Base-by-base conservation (phyloP, 1,140 invertebrate species). In the Drosophila pachea region DNA sequence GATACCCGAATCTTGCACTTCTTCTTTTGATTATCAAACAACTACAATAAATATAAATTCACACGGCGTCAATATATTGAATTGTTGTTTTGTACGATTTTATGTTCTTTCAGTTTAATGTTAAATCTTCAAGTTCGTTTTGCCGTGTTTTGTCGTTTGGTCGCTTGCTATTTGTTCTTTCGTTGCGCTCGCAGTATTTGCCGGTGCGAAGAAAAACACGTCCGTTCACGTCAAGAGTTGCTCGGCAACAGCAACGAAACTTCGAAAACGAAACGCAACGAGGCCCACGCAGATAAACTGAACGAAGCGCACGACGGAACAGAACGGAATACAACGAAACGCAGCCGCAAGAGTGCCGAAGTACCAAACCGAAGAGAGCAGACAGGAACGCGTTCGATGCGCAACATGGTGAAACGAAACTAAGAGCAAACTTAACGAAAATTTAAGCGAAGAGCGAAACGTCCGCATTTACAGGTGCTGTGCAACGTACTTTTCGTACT, bases 141-240 rank as follows among this genome's bases (percentile, higher is more conserved):
- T 55, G 14, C 32, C 36, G 68, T 56, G 63, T 72, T 68, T 60
- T 52, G 53, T 59, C 56, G 14, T 65, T 38, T n/a, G n/a, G 11
- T 40, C 47, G 61, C 32, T n/a, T n/a, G n/a, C 32, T 43, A 47
- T 61, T 29, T 64, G 8, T 58, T 45, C 43, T 35, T 47, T 52
- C 52, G 60, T 42, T 69, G 38, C 32, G 35, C 8, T 54, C 47
- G 54, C 53, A 58, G 43, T 50, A 8, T 47, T 58, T 54, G 45
- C 53, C 62, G 62, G 48, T 47, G 54, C 68, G 54, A 31, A 33
- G 9, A 54, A 29, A 47, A 8, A 59, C 62, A 70, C 68, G 68
- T 70, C 68, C 68, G 68, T 47, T 70, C 68, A 40, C 68, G 50
- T 66, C 54, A 43, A 70, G 54, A 65, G 68, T 70, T 70, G 67